Evolutionary conservation across 2,888 invertebrate species (phyloP).

Genomic region (Yponomeuta evonymella): DNA sequence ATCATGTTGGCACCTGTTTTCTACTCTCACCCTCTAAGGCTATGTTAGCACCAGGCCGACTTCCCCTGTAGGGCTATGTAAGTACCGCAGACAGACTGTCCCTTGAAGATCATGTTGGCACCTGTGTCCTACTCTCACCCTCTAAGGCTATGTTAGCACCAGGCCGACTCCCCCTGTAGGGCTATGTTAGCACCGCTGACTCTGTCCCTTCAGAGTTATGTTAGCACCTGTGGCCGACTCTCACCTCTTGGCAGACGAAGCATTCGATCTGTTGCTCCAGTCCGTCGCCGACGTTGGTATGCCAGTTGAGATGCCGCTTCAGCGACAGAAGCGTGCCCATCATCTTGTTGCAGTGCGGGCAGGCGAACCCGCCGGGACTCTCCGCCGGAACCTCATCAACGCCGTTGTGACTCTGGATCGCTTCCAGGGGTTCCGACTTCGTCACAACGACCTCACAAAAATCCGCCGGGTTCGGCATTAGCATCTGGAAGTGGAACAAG

Average conservation of each 20-base stretch:
- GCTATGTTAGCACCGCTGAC: no score
- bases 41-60: no score
- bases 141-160: no score
- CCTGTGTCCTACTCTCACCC: no score
- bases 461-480: conserved; percentile 57
- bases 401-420: conserved; percentile 70
- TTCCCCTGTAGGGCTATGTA: no score
- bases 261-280: conserved; percentile 57
- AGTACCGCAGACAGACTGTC: no score
- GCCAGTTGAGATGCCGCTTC: conserved; percentile 67
- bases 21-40: no score
- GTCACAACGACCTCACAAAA: conserved; percentile 77
- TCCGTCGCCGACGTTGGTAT: conserved; percentile 56
- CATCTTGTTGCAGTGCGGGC: conserved; percentile 63
- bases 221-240: conserved; percentile 10
- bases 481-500: conserved; percentile 17
- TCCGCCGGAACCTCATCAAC: conserved; percentile 52
- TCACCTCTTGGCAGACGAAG: conserved; percentile 65
- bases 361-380: conserved; percentile 50
- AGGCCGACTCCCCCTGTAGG: no score
- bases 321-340: conserved; percentile 62
- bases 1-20: no score
- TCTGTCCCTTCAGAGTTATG: no score
- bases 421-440: conserved; percentile 70
- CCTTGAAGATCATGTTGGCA: no score